A percentile compares a stretch with the other conserved stretches of the same genome.
phyloP scores from a whole-genome alignment of 1,140 invertebrate species.

The Hylaeus volcanicus region DNA sequence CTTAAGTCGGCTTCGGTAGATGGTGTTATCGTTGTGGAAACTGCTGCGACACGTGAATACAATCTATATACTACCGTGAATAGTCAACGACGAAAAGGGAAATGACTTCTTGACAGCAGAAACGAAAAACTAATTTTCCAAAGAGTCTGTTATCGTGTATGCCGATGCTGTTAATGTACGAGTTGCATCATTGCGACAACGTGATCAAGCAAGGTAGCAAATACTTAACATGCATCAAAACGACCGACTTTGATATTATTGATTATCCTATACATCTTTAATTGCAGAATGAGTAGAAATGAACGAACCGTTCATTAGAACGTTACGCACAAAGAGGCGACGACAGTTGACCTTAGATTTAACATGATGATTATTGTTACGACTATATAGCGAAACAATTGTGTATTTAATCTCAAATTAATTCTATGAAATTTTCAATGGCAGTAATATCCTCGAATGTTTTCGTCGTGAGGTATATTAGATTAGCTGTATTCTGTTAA shows the following conservation, averaged over 20 bases:
- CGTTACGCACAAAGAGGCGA: not conserved
- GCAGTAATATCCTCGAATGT: not conserved
- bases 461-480: not conserved
- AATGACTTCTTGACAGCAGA: constrained; percentile 45
- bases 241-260: not conserved
- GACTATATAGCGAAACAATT: not conserved
- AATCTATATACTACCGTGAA: not conserved
- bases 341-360: constrained; percentile 20
- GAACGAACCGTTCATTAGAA: constrained; percentile 3
- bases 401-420: not conserved
- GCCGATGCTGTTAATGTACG: not conserved
- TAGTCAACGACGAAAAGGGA: constrained; percentile 15
- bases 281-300: constrained; percentile 24
- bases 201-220: not conserved
- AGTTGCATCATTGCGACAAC: not conserved
- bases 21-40: not conserved
- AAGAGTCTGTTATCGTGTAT: not conserved
- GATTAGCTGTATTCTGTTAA: not conserved
- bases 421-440: not conserved
- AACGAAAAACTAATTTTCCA: not conserved
- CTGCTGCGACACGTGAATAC: not conserved
- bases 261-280: not conserved
- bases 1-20: constrained; percentile 10
- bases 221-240: not conserved
- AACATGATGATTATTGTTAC: constrained; percentile 30